These are phyloP conservation scores for Fregata magnificens DNA, from an alignment of 2,113 vertebrate genomes.

Conservation along the genomic window DNA sequence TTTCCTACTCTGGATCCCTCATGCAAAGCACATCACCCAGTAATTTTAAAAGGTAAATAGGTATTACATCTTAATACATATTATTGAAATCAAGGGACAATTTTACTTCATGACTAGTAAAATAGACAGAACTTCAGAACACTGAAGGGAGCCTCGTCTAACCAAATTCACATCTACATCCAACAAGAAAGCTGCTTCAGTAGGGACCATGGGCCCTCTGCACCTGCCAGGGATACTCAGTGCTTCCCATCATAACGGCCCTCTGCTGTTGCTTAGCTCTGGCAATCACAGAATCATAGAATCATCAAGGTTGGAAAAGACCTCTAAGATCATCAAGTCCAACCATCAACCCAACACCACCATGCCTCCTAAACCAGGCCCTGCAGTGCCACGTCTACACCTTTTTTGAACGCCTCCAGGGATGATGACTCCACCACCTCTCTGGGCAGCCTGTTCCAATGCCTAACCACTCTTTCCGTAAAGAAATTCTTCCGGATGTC, in stretches of 20 bases:
- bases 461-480: no score
- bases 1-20: neutral
- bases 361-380: no score
- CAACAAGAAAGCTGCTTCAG: neutral
- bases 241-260: accelerated
- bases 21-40: neutral
- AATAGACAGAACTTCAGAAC: neutral
- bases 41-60: neutral
- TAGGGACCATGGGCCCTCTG: neutral
- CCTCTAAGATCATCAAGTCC: no score
- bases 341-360: no score
- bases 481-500: no score
- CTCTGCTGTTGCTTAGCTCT: neutral
- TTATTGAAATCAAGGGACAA: neutral
- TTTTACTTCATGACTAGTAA: neutral
- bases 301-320: no score
- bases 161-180: neutral
- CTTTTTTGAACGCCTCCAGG: no score
- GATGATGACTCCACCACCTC: no score
- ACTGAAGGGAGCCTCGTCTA: neutral
- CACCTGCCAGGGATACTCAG: neutral
- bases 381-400: no score
- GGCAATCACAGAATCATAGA: neutral
- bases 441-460: no score
- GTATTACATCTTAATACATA: neutral